Conservation (phyloP, 2,888 invertebrate species). For the Aleiodes alternator region DNA sequence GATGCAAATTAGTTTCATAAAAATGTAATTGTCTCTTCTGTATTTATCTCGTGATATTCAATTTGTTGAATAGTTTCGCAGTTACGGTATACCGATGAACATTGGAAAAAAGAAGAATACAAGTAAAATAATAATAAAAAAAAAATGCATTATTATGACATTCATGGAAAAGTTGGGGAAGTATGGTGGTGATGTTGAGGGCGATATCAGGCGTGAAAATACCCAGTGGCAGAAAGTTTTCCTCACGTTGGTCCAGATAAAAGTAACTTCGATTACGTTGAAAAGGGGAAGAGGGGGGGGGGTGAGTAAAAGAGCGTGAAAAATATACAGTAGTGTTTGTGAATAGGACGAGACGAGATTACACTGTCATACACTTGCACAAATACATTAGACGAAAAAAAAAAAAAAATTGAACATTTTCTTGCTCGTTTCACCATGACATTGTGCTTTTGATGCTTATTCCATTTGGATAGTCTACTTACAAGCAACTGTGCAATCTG, state of each 20-base stretch:
- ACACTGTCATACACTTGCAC: slow-evolving; percentile 17
- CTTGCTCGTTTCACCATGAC: slow-evolving; percentile 28
- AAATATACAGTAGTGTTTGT: neutral
- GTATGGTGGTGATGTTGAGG: neutral
- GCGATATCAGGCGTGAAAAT: slow-evolving; percentile 38
- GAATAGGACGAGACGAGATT: slow-evolving; percentile 18
- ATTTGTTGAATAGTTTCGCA: slow-evolving; percentile 27
- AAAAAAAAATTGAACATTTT: slow-evolving; percentile 4
- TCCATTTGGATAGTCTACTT: slow-evolving; percentile 6
- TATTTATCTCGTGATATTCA: slow-evolving; percentile 6
- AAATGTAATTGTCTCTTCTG: neutral
- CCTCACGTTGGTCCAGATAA: slow-evolving; percentile 20
- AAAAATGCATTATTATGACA: slow-evolving; percentile 25
- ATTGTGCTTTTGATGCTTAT: slow-evolving; percentile 12
- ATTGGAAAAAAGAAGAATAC: neutral
- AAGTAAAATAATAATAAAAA: too few species aligned
- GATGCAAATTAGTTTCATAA: neutral
- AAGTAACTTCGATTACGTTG: slow-evolving; percentile 37
- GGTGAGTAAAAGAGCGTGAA: neutral
- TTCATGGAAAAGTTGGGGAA: slow-evolving; percentile 16
- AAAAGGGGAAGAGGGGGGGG: neutral
- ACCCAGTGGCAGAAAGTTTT: slow-evolving; percentile 23
- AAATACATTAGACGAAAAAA: neutral
- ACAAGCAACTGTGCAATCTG: slow-evolving; percentile 33
- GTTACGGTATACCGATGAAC: slow-evolving; percentile 4